Evolutionary conservation across 2,113 vertebrate genomes (phyloP).

Genomic region (Petrocephalus microphthalmus): DNA sequence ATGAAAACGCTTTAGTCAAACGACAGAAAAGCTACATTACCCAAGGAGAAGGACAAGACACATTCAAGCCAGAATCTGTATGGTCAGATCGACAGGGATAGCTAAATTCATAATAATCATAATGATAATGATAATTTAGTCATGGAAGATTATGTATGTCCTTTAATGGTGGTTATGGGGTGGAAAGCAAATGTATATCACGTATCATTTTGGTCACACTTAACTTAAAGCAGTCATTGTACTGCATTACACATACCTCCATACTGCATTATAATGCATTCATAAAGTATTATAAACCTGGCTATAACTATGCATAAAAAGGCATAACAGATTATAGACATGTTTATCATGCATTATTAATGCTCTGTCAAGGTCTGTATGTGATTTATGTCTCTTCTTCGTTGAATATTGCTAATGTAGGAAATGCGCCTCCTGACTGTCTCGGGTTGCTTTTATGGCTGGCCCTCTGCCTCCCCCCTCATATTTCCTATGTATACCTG

Average conservation of each 20-base stretch:
- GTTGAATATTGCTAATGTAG: not conserved
- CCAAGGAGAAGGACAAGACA: not conserved
- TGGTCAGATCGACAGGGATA: no score
- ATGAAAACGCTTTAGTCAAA: not conserved
- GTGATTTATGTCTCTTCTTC: not conserved
- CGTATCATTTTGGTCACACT: not conserved
- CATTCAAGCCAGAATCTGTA: not conserved
- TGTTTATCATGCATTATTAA: not conserved
- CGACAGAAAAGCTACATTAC: not conserved
- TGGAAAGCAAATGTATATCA: not conserved
- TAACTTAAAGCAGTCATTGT: no score
- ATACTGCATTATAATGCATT: no score
- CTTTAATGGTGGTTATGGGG: not conserved
- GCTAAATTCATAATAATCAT: not conserved
- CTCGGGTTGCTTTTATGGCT: not conserved
- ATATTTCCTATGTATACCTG: not conserved
- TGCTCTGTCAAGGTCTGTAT: not conserved
- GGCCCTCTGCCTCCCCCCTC: not conserved
- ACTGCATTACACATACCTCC: no score
- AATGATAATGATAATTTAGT: not conserved
- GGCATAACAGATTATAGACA: no score
- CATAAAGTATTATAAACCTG: no score
- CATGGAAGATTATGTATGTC: not conserved
- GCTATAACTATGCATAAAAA: no score
- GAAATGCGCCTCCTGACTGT: not conserved